Percentiles rank a stretch among this genome's conserved stretches.
Evolutionary conservation across 2,888 invertebrate genomes (phyloP).

Genomic region (Hermaeophaga mercurialis): DNA sequence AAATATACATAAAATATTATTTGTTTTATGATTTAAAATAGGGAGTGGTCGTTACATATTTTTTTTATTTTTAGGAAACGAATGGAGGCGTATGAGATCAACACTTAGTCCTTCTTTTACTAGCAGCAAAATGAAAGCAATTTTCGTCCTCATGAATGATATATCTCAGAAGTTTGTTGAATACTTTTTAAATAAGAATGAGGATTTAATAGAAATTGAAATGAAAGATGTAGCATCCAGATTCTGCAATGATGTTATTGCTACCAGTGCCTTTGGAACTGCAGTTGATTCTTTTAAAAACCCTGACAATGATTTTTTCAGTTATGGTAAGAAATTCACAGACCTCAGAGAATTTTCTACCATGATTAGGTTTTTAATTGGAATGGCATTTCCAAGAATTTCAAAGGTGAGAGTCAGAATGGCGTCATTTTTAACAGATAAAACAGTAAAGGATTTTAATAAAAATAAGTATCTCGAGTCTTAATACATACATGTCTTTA

Average conservation of each 20-base stretch:
- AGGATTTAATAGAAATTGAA: conserved; percentile 52
- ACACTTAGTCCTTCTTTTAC: conserved; percentile 51
- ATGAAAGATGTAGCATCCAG: conserved; percentile 58
- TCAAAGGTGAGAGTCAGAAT: not conserved
- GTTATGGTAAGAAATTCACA: conserved; percentile 59
- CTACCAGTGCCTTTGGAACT: conserved; percentile 51
- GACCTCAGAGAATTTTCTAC: conserved; percentile 41
- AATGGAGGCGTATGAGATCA: conserved; percentile 51
- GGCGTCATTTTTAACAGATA: too few species aligned
- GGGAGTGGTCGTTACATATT: too few species aligned
- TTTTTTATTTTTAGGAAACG: conserved; percentile 34
- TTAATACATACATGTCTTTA: too few species aligned
- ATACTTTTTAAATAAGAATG: conserved; percentile 42
- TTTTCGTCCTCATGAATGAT: conserved; percentile 47
- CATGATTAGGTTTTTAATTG: conserved; percentile 7
- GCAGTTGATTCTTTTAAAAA: conserved; percentile 61
- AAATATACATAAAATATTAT: too few species aligned
- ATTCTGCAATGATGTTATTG: conserved; percentile 63
- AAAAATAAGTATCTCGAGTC: too few species aligned
- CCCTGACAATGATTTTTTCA: conserved; percentile 62
- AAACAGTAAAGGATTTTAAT: too few species aligned
- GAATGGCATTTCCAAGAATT: not conserved
- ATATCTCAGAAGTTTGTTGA: conserved; percentile 36
- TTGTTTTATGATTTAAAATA: too few species aligned
- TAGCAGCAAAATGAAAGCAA: conserved; percentile 52